These are phyloP conservation scores for Morus bassanus DNA, from an alignment of 2,797 vertebrate species.

Conservation along the genomic window DNA sequence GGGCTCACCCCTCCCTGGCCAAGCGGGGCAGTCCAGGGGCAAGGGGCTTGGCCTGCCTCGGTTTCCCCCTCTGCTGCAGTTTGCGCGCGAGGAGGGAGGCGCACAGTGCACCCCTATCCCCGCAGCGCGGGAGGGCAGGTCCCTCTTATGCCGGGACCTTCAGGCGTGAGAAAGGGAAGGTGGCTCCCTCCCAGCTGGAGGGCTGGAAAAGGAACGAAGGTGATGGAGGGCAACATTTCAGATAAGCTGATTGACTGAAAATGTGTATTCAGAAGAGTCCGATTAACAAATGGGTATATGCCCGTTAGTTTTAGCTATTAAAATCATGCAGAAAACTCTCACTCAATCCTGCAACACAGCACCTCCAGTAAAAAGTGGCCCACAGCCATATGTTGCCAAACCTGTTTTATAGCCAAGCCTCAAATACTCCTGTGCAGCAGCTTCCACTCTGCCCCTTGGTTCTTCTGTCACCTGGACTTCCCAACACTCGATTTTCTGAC, in stretches of 20 bases:
- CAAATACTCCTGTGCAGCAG: too few species aligned
- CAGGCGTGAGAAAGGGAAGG: not conserved
- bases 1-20: not conserved
- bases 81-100: too few species aligned
- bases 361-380: too few species aligned
- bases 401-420: too few species aligned
- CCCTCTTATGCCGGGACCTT: not conserved
- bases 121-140: not conserved
- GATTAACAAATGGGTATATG: not conserved
- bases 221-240: not conserved
- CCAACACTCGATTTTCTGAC: too few species aligned
- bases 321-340: too few species aligned
- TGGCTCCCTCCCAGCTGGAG: not conserved
- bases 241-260: not conserved
- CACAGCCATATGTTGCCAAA: too few species aligned
- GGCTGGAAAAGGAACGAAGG: not conserved
- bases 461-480: too few species aligned
- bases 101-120: rapidly evolving
- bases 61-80: not conserved
- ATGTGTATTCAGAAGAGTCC: not conserved
- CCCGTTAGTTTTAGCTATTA: too few species aligned
- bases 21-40: not conserved
- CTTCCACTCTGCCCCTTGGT: too few species aligned
- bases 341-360: too few species aligned
- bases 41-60: not conserved